phyloP scores from a whole-genome alignment of 2,797 vertebrate species.

The Siniperca undulata region DNA sequence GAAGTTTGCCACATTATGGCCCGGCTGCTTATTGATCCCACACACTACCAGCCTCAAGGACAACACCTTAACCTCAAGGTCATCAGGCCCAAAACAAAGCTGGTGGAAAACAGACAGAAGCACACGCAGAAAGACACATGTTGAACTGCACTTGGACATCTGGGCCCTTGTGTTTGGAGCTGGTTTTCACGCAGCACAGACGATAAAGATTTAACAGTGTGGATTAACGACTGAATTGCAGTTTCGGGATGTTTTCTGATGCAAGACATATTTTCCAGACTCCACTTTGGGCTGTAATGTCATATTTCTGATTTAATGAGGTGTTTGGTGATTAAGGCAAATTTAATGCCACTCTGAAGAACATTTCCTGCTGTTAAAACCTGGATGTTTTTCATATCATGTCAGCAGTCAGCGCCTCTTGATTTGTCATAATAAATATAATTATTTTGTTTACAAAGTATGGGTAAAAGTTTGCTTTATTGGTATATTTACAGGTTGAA shows the following conservation, averaged over 20 bases:
- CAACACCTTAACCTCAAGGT: slow-evolving; percentile 46
- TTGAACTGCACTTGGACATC: too few species aligned
- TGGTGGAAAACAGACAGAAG: neutral
- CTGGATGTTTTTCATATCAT: neutral
- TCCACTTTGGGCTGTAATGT: neutral
- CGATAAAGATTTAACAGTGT: too few species aligned
- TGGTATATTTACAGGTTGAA: neutral
- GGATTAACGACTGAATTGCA: too few species aligned
- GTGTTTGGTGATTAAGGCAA: neutral
- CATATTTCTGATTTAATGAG: neutral
- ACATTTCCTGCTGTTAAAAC: neutral
- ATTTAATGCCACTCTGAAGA: neutral
- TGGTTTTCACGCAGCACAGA: neutral
- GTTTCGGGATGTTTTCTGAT: neutral
- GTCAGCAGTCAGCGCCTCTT: neutral
- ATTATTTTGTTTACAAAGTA: neutral
- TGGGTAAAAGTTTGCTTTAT: neutral
- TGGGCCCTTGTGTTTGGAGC: too few species aligned
- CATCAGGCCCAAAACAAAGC: neutral
- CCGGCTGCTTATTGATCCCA: slow-evolving; percentile 18
- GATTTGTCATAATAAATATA: neutral
- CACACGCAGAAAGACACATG: neutral
- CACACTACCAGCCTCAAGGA: slow-evolving; percentile 31
- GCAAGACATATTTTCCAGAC: neutral
- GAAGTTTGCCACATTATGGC: slow-evolving; percentile 32